Evolutionary conservation across 2,113 vertebrate genomes (phyloP), one percentile per base, ranked within the genome.

Genomic region (Rhagologus leucostigma): DNA sequence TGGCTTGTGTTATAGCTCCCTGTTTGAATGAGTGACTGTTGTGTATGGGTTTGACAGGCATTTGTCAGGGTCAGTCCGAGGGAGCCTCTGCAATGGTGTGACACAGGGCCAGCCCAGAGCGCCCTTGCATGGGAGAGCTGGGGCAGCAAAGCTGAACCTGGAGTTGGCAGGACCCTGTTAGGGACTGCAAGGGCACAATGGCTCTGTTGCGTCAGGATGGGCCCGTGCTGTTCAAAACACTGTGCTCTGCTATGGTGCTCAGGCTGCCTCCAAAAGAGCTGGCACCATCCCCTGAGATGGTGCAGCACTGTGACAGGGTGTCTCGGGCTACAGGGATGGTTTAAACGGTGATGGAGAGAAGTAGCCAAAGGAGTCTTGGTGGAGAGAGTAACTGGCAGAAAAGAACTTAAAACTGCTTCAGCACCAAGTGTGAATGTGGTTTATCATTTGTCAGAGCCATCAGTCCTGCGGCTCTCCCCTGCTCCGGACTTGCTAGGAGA

Each of bases 211-310:
- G 20, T 53, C 13, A 32, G 67, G 41, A 35, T 60, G 59, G 30
- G 11, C 19, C 44, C 1, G 3, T 0, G 3, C 14, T 1, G 2
- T 53, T 90, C 42, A 46, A 41, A 86, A 55, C 1, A 1, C 49
- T n/a, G 55, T 29, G 37, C 47, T 70, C 47, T 1, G 0, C 59
- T 39, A 23, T 17, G 42, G 62, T 55, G 49, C 53, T 80, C 84
- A 59, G 60, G 17, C n/a, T 62, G 42, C n/a, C 49, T 68, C 52
- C 22, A 16, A n/a, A 75, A 85, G 44, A 63, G 52, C 10, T 50
- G 47, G 23, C 50, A 77, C 29, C 11, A 11, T n/a, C 42, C 33
- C 13, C 35, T 75, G 73, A 47, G 76, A 24, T 14, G 50, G 23
- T 37, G 32, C 24, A 69, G 79, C 67, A 55, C 26, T 1, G 3